Base-by-base conservation (phyloP, 2,888 invertebrate genomes). In the Lasioglossum pauxillum region DNA sequence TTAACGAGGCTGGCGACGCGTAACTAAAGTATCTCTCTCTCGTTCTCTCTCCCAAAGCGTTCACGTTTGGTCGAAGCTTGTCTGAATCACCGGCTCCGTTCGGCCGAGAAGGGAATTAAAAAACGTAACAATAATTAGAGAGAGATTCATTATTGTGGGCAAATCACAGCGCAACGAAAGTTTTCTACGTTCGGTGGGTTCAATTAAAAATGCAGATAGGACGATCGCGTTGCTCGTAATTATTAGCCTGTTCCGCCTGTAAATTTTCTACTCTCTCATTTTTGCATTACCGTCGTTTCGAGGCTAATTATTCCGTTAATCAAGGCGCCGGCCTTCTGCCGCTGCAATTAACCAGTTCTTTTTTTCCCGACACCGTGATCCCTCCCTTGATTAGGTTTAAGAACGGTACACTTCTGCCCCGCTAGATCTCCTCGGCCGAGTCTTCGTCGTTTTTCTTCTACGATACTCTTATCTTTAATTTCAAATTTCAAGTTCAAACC, bases 1-100 rank as follows among this genome's bases (percentile, higher is more conserved):
- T 87, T 87, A 79, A 83, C 46, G 23, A 72, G 69, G 67, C 38
- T 53, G 2, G 38, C 41, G 38, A 53, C 53, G 53, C 23, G 53
- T 23, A 60, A 60, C 60, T 27, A 27, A 27, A 27, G 27, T 27
- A 5, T 60, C 27, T 60, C 14, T 27, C 60, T 23, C 23, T 8
- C 8, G 7, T 49, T 53, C 53, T 23, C 53, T 53, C 53, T 53
- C 23, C 27, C 27, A 60, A 44, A 60, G 60, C 60, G 27, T 27
- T 60, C 27, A 5, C 8, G 23, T 60, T 60, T 53, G 14, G 14
- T 7, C 19, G 46, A 0, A 46, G 27, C 53, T 49, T 72, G 5
- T 5, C 14, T 38, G 31, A 38, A 7, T 10, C n/a, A 2, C 7
- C 10, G 46, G 53, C 8, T 41, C 2, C 10, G 60, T 57, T 31